A percentile compares a stretch with the other conserved stretches of the same genome.
These are phyloP conservation scores for Cricetomys ansorgei DNA, from an alignment of 2,113 vertebrate genomes.

Conservation along the genomic window DNA sequence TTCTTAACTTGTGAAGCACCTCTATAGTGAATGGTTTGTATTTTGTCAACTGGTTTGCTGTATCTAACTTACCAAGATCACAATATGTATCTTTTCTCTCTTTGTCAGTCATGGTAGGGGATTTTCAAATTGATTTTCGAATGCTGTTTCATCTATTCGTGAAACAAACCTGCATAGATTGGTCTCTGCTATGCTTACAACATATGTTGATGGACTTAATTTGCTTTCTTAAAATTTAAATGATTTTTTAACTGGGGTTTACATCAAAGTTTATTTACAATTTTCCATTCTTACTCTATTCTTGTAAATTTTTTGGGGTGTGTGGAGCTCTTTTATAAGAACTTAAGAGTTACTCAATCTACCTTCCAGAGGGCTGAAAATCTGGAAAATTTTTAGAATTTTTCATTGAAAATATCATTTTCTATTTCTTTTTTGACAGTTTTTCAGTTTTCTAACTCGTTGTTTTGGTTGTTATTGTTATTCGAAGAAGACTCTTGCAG, in stretches of 20 bases:
- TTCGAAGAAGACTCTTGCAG: not conserved
- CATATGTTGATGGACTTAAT: not conserved
- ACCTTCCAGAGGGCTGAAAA: not conserved
- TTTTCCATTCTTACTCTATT: not conserved
- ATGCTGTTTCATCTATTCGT: not conserved
- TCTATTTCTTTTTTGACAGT: not conserved
- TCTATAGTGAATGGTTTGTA: not conserved
- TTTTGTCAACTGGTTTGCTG: not conserved
- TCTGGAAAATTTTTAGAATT: not conserved
- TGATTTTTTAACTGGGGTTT: not conserved
- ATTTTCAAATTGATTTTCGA: not conserved
- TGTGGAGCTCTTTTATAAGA: not conserved
- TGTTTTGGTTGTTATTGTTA: not conserved
- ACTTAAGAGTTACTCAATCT: not conserved
- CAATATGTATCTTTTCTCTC: not conserved
- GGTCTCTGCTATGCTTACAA: not conserved
- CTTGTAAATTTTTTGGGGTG: not conserved
- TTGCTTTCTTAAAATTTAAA: not conserved
- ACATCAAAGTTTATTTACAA: not conserved
- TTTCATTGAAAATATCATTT: not conserved
- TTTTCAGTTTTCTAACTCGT: not conserved
- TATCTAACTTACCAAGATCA: not conserved
- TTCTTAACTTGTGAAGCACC: not conserved
- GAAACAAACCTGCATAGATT: not conserved
- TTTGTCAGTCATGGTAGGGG: not conserved